Percentiles rank a stretch among this genome's conserved stretches.
Conservation (phyloP, 2,797 vertebrate genomes). For the Amblyopsis hoosieri region DNA sequence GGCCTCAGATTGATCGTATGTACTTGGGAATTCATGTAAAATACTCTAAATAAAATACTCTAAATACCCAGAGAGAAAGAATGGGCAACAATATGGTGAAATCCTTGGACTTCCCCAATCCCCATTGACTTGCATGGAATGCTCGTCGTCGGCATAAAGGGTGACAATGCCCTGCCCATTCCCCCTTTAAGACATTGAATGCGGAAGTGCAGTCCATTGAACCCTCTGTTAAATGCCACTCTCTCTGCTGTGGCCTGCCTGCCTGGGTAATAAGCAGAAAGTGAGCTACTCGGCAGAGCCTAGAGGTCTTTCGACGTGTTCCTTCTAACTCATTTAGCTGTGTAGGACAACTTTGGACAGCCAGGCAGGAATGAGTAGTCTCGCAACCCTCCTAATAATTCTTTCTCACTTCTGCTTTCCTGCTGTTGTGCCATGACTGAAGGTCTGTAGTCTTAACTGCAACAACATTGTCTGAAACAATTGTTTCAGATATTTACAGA, state of each 20-base stretch:
- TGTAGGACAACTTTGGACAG: constrained; percentile 48
- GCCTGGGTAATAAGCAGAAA: constrained; percentile 27
- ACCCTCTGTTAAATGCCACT: neutral
- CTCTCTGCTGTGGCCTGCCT: constrained; percentile 6
- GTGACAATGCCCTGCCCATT: too few species aligned
- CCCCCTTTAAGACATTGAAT: too few species aligned
- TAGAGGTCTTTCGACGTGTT: constrained; percentile 66
- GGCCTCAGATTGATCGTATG: too few species aligned
- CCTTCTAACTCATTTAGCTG: constrained; percentile 53
- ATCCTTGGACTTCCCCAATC: too few species aligned
- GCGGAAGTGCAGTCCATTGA: neutral
- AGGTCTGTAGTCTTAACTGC: too few species aligned
- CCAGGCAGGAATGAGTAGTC: constrained; percentile 6
- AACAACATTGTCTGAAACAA: too few species aligned
- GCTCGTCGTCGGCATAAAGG: too few species aligned
- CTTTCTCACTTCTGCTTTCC: constrained; percentile 3
- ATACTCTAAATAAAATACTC: too few species aligned
- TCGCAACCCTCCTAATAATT: neutral
- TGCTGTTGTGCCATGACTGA: constrained; percentile 18
- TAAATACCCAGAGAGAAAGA: too few species aligned
- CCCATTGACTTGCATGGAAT: too few species aligned
- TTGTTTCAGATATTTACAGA: constrained; percentile 29
- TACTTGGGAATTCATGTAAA: too few species aligned
- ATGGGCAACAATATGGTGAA: too few species aligned
- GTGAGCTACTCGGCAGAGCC: constrained; percentile 17